These are phyloP conservation scores for Oxytorus armatus DNA, from an alignment of 2,888 invertebrate genomes.

Conservation along the genomic window DNA sequence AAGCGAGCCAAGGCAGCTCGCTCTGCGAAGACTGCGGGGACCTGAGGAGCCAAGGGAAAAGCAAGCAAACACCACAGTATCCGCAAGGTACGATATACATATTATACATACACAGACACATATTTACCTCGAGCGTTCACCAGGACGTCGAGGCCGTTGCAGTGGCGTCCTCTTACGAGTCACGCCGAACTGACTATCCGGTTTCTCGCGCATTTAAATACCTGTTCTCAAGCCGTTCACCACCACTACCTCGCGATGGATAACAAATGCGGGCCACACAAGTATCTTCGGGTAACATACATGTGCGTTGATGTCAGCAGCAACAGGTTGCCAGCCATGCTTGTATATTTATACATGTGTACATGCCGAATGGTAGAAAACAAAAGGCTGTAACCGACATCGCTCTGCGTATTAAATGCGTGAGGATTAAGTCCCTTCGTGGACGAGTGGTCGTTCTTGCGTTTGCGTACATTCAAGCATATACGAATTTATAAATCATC, in stretches of 20 bases:
- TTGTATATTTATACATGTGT: background rate
- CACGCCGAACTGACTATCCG: conserved; percentile 75
- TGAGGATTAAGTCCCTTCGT: background rate
- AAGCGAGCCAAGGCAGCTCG: conserved; percentile 62
- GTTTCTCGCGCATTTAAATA: conserved; percentile 79
- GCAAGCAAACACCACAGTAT: conserved; percentile 22
- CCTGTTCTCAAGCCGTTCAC: conserved; percentile 77
- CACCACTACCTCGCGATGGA: conserved; percentile 51
- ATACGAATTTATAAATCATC: conserved; percentile 22
- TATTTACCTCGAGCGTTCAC: conserved; percentile 15
- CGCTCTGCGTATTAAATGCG: background rate
- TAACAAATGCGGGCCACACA: conserved; percentile 39
- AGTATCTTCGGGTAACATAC: conserved; percentile 22
- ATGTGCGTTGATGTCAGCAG: conserved; percentile 30
- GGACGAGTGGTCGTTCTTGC: background rate
- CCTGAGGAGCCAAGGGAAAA: conserved; percentile 39
- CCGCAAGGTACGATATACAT: background rate
- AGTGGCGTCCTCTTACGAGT: conserved; percentile 80
- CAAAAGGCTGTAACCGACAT: conserved; percentile 1
- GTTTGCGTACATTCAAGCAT: background rate
- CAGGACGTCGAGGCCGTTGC: conserved; percentile 59
- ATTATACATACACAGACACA: background rate
- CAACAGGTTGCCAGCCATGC: conserved; percentile 61
- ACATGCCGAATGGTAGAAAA: background rate
- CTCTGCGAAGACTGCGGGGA: conserved; percentile 59